Evolutionary conservation across 1,140 invertebrate species (phyloP), one percentile per base, ranked within the genome.

Genomic region (Drosophila funebris): DNA sequence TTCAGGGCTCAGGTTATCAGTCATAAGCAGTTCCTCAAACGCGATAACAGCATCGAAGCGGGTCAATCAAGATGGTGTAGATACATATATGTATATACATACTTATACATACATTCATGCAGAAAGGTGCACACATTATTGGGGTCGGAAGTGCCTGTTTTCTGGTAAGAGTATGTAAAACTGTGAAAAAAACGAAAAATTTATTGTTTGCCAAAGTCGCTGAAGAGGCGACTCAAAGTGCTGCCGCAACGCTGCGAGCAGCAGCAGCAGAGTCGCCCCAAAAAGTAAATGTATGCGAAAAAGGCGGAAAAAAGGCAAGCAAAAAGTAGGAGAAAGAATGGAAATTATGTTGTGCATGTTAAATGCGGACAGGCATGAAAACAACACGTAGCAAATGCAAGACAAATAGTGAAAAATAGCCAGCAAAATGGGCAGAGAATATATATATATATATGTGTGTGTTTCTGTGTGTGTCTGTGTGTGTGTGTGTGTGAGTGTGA

Each of bases 341-440:
- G 43, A 72, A 80, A 76, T 80, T 76, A 82, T 81, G 78, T 76
- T 77, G 76, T 77, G 78, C 78, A 82, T 81, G 78, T 73, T 77
- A 76, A 81, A 77, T 81, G 68, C 68, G 73, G 46, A 56, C 77
- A 39, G 57, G 53, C n/a, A 60, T 31, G 41, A 56, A 69, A 58
- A 71, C 36, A 66, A 82, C 78, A 81, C 78, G 73, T 70, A 77
- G 60, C 80, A 29, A 76, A 44, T 57, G 43, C 63, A 75, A 64
- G 73, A 84, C 80, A 84, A 84, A 79, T 84, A 85, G 76, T 79
- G 80, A 76, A 79, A 84, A 85, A 84, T 84, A 64, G 79, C 79
- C 71, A 76, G 52, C 67, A 77, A 72, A 46, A 39, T 57, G 67
- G 37, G 43, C 60, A 43, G 50, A 56, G 29, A 75, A 33, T 8